Conservation (phyloP, 2,888 invertebrate genomes). For the Clunio marinus region DNA sequence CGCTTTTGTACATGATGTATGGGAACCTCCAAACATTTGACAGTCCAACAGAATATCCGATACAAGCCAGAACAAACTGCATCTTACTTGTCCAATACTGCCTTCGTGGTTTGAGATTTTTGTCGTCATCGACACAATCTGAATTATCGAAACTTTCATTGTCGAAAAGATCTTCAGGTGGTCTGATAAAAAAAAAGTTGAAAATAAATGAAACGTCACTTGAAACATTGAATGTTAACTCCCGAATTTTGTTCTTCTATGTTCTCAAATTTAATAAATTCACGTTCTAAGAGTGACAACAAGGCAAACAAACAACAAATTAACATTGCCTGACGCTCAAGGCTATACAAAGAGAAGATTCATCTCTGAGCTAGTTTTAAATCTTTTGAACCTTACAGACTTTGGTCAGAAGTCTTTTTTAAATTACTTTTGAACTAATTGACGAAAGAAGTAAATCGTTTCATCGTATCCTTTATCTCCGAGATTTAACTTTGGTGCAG, state of each 20-base stretch:
- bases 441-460: slow-evolving; percentile 24
- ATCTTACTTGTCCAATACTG: slow-evolving; percentile 86
- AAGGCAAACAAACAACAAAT: too few relatives aligned
- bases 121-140: slow-evolving; percentile 64
- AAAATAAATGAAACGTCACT: too few relatives aligned
- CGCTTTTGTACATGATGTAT: slow-evolving; percentile 85
- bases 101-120: slow-evolving; percentile 68
- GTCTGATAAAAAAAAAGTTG: slow-evolving; percentile 53
- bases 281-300: too few relatives aligned
- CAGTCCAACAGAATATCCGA: slow-evolving; percentile 83
- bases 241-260: neutral
- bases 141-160: slow-evolving; percentile 71
- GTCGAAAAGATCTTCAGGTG: slow-evolving; percentile 69
- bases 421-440: slow-evolving; percentile 17
- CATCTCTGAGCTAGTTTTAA: too few relatives aligned
- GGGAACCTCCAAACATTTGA: slow-evolving; percentile 92
- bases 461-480: slow-evolving; percentile 1
- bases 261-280: too few relatives aligned
- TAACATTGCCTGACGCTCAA: too few relatives aligned
- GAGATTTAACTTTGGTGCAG: neutral
- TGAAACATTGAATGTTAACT: neutral
- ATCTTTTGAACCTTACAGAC: too few relatives aligned
- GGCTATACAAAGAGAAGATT: too few relatives aligned
- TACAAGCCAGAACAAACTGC: slow-evolving; percentile 83
- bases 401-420: neutral